A percentile compares a stretch with the other conserved stretches of the same genome.
Evolutionary conservation across 2,888 invertebrate species (phyloP).

Genomic region (Trachelus iudaicus): DNA sequence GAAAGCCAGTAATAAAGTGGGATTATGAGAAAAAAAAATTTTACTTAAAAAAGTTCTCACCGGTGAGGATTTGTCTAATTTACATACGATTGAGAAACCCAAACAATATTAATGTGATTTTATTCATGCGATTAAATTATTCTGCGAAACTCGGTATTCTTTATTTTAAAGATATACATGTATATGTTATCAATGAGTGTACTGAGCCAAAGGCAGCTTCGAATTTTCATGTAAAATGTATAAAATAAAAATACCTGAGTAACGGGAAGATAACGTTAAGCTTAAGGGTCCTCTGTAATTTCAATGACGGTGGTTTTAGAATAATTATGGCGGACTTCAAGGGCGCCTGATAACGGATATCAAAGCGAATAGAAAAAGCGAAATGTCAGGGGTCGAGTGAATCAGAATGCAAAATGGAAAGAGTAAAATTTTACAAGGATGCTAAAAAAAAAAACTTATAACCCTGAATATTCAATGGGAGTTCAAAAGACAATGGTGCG

Average conservation of each 20-base stretch:
- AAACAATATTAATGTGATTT: too few relatives aligned
- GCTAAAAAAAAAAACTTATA: background rate
- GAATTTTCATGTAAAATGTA: constrained; percentile 1
- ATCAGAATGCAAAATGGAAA: background rate
- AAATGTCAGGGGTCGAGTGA: background rate
- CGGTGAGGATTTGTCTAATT: background rate
- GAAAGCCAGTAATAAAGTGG: background rate
- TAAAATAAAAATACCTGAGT: background rate
- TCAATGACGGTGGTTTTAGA: background rate
- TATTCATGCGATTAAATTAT: background rate
- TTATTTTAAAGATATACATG: background rate
- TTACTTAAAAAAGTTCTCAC: background rate
- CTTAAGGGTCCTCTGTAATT: background rate
- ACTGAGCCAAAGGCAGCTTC: background rate
- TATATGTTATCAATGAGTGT: too few relatives aligned
- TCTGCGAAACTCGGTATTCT: background rate
- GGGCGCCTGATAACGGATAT: background rate
- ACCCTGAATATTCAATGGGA: background rate
- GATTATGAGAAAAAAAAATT: background rate
- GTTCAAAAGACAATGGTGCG: background rate
- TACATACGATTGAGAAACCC: background rate
- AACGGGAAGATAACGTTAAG: background rate
- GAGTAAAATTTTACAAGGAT: background rate
- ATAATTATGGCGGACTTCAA: background rate
- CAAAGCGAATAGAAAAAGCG: background rate